Evolutionary conservation across 2,113 vertebrate genomes (phyloP).

Genomic region (Boulengeromyrus knoepffleri): DNA sequence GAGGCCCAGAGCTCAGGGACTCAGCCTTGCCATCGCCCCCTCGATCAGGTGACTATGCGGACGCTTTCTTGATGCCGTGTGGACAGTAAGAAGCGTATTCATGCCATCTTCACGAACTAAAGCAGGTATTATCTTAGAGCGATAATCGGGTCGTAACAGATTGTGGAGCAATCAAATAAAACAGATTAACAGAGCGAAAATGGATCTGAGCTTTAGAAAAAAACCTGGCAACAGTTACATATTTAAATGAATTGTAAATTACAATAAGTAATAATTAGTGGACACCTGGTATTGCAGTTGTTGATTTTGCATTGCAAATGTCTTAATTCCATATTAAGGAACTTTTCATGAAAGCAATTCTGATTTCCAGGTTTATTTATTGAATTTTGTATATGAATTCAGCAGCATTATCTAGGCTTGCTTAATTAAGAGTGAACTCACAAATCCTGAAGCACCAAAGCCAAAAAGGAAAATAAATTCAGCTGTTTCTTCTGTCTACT

Average conservation of each 20-base stretch:
- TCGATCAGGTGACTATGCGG: constrained; percentile 62
- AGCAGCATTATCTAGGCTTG: neutral
- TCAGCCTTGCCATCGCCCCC: constrained; percentile 55
- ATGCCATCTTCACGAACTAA: constrained; percentile 44
- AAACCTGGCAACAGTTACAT: neutral
- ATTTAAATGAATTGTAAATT: neutral
- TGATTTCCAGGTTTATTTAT: neutral
- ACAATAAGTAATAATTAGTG: neutral
- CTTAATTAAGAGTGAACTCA: neutral
- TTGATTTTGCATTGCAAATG: neutral
- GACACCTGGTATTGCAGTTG: neutral
- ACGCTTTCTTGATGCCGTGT: constrained; percentile 45
- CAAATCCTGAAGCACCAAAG: neutral
- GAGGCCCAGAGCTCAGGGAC: constrained; percentile 52
- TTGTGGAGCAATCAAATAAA: neutral
- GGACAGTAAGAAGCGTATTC: constrained; percentile 59
- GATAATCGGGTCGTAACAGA: constrained; percentile 38
- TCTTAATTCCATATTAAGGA: neutral
- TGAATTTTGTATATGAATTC: neutral
- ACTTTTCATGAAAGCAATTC: neutral
- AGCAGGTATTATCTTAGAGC: constrained; percentile 39
- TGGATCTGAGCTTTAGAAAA: neutral
- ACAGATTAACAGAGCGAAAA: neutral
- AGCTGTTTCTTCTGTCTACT: neutral
- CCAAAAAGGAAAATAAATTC: neutral